phyloP scores from a whole-genome alignment of 2,888 invertebrate genomes.

The Phengaris arion region DNA sequence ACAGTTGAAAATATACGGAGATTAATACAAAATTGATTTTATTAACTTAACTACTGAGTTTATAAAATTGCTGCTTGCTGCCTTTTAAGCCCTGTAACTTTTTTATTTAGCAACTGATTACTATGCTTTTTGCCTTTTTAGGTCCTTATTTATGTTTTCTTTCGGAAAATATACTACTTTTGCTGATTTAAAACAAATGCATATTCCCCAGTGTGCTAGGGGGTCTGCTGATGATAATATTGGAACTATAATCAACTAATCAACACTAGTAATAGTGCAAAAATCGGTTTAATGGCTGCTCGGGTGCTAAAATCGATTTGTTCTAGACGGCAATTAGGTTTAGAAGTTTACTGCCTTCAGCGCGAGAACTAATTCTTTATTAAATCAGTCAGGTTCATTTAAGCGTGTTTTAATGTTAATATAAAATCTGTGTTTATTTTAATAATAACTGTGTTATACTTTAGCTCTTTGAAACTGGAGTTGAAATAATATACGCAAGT shows the following conservation, averaged over 20 bases:
- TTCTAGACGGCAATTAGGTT: slow-evolving; percentile 65
- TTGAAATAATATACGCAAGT: background rate
- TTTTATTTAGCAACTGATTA: too few relatives aligned
- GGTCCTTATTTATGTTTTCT: too few relatives aligned
- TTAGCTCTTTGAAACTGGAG: background rate
- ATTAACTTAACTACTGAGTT: too few relatives aligned
- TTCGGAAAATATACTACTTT: too few relatives aligned
- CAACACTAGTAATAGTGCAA: slow-evolving; percentile 31
- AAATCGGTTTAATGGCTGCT: slow-evolving; percentile 46
- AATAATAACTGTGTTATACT: background rate
- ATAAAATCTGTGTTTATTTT: background rate
- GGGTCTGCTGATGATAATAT: background rate
- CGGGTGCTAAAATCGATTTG: slow-evolving; percentile 66
- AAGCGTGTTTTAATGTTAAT: slow-evolving; percentile 5
- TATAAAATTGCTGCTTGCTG: too few relatives aligned
- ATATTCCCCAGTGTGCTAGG: background rate
- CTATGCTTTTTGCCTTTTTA: too few relatives aligned
- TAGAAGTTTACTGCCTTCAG: slow-evolving; percentile 27
- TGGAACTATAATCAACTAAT: slow-evolving; percentile 6
- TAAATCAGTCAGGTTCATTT: slow-evolving; percentile 12
- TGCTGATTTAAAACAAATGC: too few relatives aligned
- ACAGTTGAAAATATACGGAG: too few relatives aligned
- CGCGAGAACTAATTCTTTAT: slow-evolving; percentile 14
- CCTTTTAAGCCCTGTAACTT: too few relatives aligned
- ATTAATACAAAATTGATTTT: too few relatives aligned